These are phyloP conservation scores for Bombus vancouverensis DNA, from an alignment of 1,140 invertebrate species.

Conservation along the genomic window DNA sequence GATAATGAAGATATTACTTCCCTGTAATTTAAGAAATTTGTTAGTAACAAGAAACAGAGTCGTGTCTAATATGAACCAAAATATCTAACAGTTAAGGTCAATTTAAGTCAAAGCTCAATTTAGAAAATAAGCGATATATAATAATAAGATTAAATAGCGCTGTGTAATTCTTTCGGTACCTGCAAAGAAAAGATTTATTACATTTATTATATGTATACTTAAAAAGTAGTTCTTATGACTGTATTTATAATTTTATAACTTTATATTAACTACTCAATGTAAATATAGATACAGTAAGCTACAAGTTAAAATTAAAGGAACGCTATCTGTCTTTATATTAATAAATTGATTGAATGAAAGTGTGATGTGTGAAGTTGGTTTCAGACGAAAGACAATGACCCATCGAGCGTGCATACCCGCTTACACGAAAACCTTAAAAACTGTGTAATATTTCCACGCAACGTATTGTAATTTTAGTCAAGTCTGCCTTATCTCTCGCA, in stretches of 20 bases:
- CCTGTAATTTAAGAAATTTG: too few relatives aligned
- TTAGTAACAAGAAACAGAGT: too few relatives aligned
- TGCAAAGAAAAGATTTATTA: not conserved
- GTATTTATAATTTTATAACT: not conserved
- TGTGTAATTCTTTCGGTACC: not conserved
- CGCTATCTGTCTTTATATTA: not conserved
- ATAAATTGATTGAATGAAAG: not conserved
- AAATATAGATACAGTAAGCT: not conserved
- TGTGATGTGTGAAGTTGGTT: constrained; percentile 19
- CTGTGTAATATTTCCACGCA: not conserved
- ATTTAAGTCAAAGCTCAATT: constrained; percentile 4
- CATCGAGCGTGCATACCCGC: constrained; percentile 15
- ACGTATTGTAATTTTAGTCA: constrained; percentile 11
- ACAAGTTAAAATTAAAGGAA: not conserved
- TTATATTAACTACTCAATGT: not conserved
- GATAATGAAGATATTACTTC: too few relatives aligned
- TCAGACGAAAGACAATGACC: constrained; percentile 34
- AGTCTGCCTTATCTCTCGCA: constrained; percentile 28
- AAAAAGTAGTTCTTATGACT: not conserved
- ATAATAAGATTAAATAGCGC: too few relatives aligned
- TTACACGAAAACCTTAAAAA: constrained; percentile 15
- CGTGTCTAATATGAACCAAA: too few relatives aligned
- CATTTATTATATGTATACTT: not conserved
- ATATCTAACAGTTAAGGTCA: not conserved
- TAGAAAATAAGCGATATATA: not conserved